Evolutionary conservation across 2,888 invertebrate species (phyloP).

Genomic region (Meliscaeva auricollis): DNA sequence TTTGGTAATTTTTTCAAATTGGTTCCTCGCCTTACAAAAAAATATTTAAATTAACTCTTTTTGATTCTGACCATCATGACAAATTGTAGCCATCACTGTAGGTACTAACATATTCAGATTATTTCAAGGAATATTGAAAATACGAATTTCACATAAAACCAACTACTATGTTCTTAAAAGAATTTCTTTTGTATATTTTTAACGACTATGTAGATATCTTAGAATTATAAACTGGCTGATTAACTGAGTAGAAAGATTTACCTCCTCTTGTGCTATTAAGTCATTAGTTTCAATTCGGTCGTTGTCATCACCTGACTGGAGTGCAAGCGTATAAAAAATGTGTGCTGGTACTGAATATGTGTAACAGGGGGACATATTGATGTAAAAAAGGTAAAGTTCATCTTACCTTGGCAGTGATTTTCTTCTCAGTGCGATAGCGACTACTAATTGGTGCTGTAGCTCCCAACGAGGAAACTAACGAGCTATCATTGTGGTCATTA

Average conservation of each 20-base stretch:
- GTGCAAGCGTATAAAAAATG: conserved; percentile 77
- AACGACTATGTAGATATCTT: not conserved
- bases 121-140: too few relatives aligned
- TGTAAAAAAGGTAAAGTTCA: conserved; percentile 36
- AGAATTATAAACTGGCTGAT: conserved; percentile 28
- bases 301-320: conserved; percentile 77
- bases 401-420: conserved; percentile 84
- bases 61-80: too few relatives aligned
- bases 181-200: not conserved
- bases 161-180: too few relatives aligned
- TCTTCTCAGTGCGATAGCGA: conserved; percentile 84
- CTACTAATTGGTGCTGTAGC: conserved; percentile 80
- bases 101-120: too few relatives aligned
- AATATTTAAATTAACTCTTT: too few relatives aligned
- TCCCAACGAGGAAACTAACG: conserved; percentile 77
- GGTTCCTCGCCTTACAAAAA: too few relatives aligned
- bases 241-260: conserved; percentile 54
- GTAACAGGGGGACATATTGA: conserved; percentile 71
- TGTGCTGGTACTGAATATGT: conserved; percentile 74
- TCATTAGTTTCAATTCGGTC: conserved; percentile 74
- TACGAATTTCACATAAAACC: too few relatives aligned
- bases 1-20: too few relatives aligned
- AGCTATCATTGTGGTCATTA: conserved; percentile 78
- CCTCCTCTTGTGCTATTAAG: conserved; percentile 60
- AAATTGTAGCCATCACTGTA: too few relatives aligned